Evolutionary conservation across 2,797 vertebrate genomes (phyloP), one percentile per base, ranked within the genome.

Genomic region (Acomys russatus): DNA sequence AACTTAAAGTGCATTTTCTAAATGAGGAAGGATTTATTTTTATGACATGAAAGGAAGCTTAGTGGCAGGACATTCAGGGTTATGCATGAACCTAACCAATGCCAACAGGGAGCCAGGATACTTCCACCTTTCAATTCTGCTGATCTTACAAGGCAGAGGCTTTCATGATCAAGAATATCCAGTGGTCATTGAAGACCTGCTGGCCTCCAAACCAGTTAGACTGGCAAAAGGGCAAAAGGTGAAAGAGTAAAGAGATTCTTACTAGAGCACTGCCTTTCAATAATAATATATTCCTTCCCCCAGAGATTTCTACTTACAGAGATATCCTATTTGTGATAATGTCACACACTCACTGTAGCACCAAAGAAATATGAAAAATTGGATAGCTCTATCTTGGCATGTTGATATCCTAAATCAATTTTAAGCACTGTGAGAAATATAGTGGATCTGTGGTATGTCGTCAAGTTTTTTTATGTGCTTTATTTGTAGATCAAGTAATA

Each of bases 21-120:
- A 94, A 64, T 44, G 92, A 30, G 56, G 35, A 88, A 87, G 1
- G 10, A 74, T 93, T 79, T 88, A 91, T 84, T 95, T 95, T 92
- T 95, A 77, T 92, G n/a, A 90, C 44, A 86, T 94, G 49, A 90
- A 86, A 83, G 73, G n/a, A 49, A 76, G 3, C 17, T 38, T 80
- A 87, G 61, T 87, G 23, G 20, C 54, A 89, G 68, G 23, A 90
- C 56, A 30, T 33, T 90, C 61, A 86, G 11, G 28, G 3, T 77
- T 90, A 30, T 92, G 61, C 74, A 77, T 76, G 35, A 94, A 12
- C 61, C 49, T 77, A 71, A 82, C 1, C 30, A 92, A 28, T 86
- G 9, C 8, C 35, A 68, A 88, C 6, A 38, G 66, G 54, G 28
- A 96, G 28, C 61, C 44, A 63, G 22, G 30, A 80, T 85, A 4